A percentile compares a stretch with the other conserved stretches of the same genome.
Conservation (phyloP, 2,113 vertebrate genomes). For the Tetraodon nigroviridis region DNA sequence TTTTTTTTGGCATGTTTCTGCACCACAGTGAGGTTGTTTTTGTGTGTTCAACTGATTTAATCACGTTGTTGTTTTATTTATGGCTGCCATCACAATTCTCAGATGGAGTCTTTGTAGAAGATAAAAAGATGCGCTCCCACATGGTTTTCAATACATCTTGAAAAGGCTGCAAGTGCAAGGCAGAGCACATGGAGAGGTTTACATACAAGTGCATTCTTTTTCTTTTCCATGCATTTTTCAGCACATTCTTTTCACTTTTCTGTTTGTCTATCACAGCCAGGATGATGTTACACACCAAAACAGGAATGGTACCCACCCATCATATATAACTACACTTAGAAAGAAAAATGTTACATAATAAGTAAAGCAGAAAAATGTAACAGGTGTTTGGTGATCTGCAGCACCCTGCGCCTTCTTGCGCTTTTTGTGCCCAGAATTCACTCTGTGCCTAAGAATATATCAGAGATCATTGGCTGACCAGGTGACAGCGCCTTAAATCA, state of each 20-base stretch:
- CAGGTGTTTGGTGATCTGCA: too few species aligned
- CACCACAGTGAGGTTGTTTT: slow-evolving; percentile 7
- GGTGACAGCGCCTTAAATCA: too few species aligned
- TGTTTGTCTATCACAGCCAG: slow-evolving; percentile 5
- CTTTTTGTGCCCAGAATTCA: slow-evolving; percentile 2
- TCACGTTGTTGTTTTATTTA: slow-evolving; percentile 26
- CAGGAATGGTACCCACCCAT: slow-evolving; percentile 40
- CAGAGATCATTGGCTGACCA: too few species aligned
- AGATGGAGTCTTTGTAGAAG: slow-evolving; percentile 14
- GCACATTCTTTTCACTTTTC: too few species aligned
- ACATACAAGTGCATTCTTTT: not conserved
- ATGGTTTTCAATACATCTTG: slow-evolving; percentile 24
- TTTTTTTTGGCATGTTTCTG: too few species aligned
- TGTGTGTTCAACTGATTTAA: slow-evolving; percentile 7
- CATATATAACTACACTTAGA: slow-evolving; percentile 9
- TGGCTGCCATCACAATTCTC: slow-evolving; percentile 28
- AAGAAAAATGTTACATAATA: slow-evolving; percentile 10
- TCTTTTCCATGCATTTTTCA: not conserved
- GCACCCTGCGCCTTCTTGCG: not conserved
- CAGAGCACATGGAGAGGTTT: slow-evolving; percentile 39
- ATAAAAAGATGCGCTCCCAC: slow-evolving; percentile 24
- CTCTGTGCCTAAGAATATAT: not conserved
- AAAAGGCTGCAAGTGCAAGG: slow-evolving; percentile 19
- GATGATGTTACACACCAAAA: slow-evolving; percentile 16
- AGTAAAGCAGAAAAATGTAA: too few species aligned